Conservation (phyloP, 2,797 vertebrate genomes). For the Pipistrellus pygmaeus region DNA sequence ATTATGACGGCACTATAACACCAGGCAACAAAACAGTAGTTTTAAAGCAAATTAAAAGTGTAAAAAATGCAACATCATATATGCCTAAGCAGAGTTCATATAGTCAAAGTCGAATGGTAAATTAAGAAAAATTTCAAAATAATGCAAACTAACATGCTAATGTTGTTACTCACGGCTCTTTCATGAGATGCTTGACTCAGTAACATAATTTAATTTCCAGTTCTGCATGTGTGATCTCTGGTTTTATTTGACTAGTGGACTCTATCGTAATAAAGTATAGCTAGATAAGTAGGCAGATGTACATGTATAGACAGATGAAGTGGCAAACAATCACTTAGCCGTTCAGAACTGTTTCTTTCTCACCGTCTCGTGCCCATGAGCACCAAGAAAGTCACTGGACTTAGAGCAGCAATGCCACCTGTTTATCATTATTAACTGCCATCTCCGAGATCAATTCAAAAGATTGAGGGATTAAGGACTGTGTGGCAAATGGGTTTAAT, state of each 20-base stretch:
- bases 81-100: neutral
- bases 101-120: neutral
- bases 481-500: neutral
- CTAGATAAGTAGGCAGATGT: neutral
- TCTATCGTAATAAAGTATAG: neutral
- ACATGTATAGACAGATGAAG: neutral
- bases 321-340: neutral
- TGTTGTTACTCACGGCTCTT: neutral
- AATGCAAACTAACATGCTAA: neutral
- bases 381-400: neutral
- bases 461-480: neutral
- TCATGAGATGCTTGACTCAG: neutral
- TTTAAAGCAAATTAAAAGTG: neutral
- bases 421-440: neutral
- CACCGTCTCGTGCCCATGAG: neutral
- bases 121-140: neutral
- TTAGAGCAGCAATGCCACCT: neutral
- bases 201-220: neutral
- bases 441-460: neutral
- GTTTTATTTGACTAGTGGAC: neutral
- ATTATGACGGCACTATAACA: neutral
- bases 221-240: neutral
- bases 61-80: neutral
- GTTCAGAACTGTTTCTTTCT: constrained; percentile 4
- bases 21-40: neutral